Base-by-base conservation (phyloP, 2,888 invertebrate species). In the Drosophila diplacantha region DNA sequence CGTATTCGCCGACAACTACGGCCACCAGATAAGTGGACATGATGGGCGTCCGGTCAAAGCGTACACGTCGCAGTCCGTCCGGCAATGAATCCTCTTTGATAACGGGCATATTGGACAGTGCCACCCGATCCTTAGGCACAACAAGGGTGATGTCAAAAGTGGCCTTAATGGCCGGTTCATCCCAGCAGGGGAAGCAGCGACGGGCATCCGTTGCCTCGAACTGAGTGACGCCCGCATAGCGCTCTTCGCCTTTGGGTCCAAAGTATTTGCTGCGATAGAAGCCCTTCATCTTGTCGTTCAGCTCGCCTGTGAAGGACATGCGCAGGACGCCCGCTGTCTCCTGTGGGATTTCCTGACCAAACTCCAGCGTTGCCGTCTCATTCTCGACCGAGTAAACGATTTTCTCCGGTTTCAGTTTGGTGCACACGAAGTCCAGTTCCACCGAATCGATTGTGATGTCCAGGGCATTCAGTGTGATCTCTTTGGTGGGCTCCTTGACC, bases 21-120 rank as follows among this genome's bases (percentile, higher is more conserved):
- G 98, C 98, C 53, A 98, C 94, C 70, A 99, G 90, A 86, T 99
- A 99, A 0, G 98, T 97, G 9, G 97, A 96, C 97, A 98, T 98
- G 66, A 95, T 90, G 2, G 98, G 98, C 2, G 97, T 95, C 51
- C 92, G 93, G 79, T 93, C 93, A 87, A 96, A 98, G 67, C 91
- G 91, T 29, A 91, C 88, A 54, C 90, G 81, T 55, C 90, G 91
- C 69, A 91, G 89, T 14, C 89, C 89, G 29, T 78, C 78, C n/a
- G 89, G 89, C 59, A 83, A 74, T 1, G 84, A 67, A 41, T 87
- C 89, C 71, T 91, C 90, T 51, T 86, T 85, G 35, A 89, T 88
- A 1, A 92, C 90, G 2, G 93, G 93, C 98, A 98, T 99, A 88
- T 99, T 99, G 24, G 97, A 98, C 53, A 99, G 90, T 31, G 96